These are phyloP conservation scores for Sipha flava DNA, from an alignment of 1,140 invertebrate genomes.

Conservation along the genomic window DNA sequence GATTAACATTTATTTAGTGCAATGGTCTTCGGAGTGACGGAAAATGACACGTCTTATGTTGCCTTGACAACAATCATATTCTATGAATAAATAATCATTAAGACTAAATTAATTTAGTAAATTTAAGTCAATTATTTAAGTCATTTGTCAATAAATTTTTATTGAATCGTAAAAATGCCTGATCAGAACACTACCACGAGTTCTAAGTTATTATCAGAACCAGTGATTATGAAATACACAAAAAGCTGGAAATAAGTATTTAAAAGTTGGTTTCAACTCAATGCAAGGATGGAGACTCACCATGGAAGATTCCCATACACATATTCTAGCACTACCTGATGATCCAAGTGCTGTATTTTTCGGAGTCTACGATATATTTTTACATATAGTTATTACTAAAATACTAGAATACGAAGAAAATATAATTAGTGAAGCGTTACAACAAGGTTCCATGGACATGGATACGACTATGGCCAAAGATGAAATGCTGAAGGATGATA, in stretches of 20 bases:
- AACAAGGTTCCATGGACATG: slow-evolving; percentile 81
- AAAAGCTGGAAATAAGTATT: slow-evolving; percentile 62
- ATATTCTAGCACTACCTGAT: slow-evolving; percentile 83
- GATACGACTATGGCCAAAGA: slow-evolving; percentile 88
- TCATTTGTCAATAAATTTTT: no score
- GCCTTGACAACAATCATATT: no score
- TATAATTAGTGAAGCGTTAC: slow-evolving; percentile 70
- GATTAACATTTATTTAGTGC: no score
- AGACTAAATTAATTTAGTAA: no score
- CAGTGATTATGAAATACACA: slow-evolving; percentile 84
- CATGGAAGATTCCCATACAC: slow-evolving; percentile 98
- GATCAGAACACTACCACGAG: slow-evolving; percentile 59
- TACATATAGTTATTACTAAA: slow-evolving; percentile 76
- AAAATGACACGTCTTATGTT: no score
- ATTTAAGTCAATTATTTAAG: no score
- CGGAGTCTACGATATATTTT: slow-evolving; percentile 92
- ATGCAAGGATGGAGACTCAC: slow-evolving; percentile 99
- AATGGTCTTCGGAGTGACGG: no score
- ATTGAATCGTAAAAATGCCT: background rate
- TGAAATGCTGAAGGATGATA: slow-evolving; percentile 74
- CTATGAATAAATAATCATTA: no score
- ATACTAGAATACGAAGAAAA: slow-evolving; percentile 70
- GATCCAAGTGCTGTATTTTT: slow-evolving; percentile 90
- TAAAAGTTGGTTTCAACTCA: slow-evolving; percentile 79
- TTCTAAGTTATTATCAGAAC: slow-evolving; percentile 88